A percentile compares a stretch with the other conserved stretches of the same genome.
Conservation (phyloP, 2,113 vertebrate genomes). For the Pachycephala philippinensis region DNA sequence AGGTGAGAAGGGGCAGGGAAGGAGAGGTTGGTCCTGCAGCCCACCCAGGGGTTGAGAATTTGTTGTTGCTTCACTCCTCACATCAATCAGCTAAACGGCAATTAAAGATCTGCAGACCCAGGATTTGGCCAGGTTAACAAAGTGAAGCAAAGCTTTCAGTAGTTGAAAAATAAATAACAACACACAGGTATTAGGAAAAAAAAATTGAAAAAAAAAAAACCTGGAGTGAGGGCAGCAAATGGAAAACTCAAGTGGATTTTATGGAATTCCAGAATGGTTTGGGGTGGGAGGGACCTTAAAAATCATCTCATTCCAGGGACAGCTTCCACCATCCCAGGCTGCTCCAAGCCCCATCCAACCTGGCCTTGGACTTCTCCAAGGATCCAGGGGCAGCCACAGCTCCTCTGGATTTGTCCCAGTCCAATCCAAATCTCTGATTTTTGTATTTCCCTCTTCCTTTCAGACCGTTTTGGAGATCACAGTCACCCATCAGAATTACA, state of each 20-base stretch:
- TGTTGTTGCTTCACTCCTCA: neutral
- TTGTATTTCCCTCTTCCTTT: neutral
- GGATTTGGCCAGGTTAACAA: neutral
- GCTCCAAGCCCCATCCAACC: neutral
- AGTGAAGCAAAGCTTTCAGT: neutral
- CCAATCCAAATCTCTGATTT: accelerated
- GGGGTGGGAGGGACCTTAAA: neutral
- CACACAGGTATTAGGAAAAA: neutral
- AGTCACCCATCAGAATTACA: neutral
- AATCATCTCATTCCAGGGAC: neutral
- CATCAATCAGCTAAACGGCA: neutral
- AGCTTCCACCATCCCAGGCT: neutral
- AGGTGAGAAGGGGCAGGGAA: neutral
- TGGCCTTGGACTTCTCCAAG: neutral
- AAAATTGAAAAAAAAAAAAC: no score
- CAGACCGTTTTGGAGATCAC: neutral
- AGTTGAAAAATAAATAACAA: neutral
- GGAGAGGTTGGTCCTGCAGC: neutral
- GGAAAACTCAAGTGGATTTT: neutral
- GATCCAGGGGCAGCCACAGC: neutral
- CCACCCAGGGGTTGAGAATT: neutral
- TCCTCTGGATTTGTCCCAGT: accelerated
- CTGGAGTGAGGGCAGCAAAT: neutral
- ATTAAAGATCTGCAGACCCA: neutral
- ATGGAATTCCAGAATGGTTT: accelerated